Base-by-base conservation (phyloP, 1,140 invertebrate genomes). In the Hylyphantes graminicola region DNA sequence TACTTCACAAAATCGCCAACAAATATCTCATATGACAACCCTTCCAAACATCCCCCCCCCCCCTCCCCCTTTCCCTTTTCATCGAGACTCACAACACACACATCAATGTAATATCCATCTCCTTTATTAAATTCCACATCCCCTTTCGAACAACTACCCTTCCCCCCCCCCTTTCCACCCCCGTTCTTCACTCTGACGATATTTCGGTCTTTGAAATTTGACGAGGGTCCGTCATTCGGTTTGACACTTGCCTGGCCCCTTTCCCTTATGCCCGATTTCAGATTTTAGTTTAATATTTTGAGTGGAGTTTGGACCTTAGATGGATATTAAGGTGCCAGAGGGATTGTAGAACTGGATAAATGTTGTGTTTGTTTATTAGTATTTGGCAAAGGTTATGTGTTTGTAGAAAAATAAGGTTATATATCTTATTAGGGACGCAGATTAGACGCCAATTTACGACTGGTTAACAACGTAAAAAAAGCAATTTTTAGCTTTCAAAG, bases 91-190 rank as follows among this genome's bases (percentile, higher is more conserved):
- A 61, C 59, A 12, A 61, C 17, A 17, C 15, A 51, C 50, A 10
- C 48, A 48, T 53, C 17, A 12, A 64, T 50, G 76, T 67, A 35
- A 65, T 78, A 61, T 67, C 67, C 17, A 70, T 70, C 67, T 54
- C 63, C 77, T 80, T 80, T 80, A 80, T 80, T 80, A 80, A 80
- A 80, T 80, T 80, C 77, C 77, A 80, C 59, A 35, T 35, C 35
- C 35, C 35, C 35, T 35, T 55, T 74, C 53, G n/a, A 57, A 11
- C 54, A 35, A 53, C 67, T 70, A 15, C 51, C 48, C 15, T 54
- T 55, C 50, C 13, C 51, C 50, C 65, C 51, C 50, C 13, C 51
- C 50, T 19, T 17, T 67, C 19, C 64, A 19, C 19, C 64, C 7
- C 64, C 19, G 64, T 19, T 67, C 5, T 35, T 35, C 35, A 35